A percentile compares a stretch with the other conserved stretches of the same genome.
Conservation (phyloP, 2,888 invertebrate species). For the Caenorhabditis macrosperma region DNA sequence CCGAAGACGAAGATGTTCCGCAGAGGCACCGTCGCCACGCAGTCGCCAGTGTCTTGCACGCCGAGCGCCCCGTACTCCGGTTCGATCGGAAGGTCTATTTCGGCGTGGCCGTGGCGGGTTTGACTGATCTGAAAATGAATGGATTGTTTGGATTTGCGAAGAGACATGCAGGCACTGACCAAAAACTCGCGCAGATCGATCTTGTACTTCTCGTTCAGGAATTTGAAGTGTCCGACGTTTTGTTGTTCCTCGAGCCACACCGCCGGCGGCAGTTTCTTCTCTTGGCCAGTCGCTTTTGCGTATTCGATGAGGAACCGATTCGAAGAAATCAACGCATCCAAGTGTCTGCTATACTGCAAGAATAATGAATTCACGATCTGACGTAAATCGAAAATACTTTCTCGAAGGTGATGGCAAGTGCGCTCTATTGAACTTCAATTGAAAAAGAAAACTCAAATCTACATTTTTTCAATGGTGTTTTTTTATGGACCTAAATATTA, state of each 20-base stretch:
- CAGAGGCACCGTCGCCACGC: constrained; percentile 2
- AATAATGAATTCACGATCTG: too few species aligned
- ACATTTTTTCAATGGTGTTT: too few species aligned
- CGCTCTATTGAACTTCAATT: too few species aligned
- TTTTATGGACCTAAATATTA: too few species aligned
- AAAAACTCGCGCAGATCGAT: too few species aligned
- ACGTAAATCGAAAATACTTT: too few species aligned
- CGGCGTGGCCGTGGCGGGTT: constrained; percentile 23
- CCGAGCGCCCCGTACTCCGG: constrained; percentile 3
- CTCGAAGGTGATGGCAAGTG: too few species aligned
- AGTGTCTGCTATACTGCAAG: constrained; percentile 21
- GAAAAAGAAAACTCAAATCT: too few species aligned
- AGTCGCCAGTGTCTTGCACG: constrained; percentile 1
- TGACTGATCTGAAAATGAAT: constrained; percentile 34
- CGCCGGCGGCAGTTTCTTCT: not conserved
- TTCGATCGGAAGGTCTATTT: constrained; percentile 24
- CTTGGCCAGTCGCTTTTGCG: not conserved
- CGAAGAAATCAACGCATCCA: not conserved
- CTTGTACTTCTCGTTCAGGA: too few species aligned
- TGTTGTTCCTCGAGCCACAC: constrained; percentile 5
- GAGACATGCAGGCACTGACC: too few species aligned
- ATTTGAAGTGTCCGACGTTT: not conserved
- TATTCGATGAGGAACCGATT: constrained; percentile 6
- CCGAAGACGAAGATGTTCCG: constrained; percentile 19
- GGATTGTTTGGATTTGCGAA: too few species aligned